Evolutionary conservation across 2,797 vertebrate species (phyloP), one percentile per base, ranked within the genome.

Genomic region (Tragopan temminckii): DNA sequence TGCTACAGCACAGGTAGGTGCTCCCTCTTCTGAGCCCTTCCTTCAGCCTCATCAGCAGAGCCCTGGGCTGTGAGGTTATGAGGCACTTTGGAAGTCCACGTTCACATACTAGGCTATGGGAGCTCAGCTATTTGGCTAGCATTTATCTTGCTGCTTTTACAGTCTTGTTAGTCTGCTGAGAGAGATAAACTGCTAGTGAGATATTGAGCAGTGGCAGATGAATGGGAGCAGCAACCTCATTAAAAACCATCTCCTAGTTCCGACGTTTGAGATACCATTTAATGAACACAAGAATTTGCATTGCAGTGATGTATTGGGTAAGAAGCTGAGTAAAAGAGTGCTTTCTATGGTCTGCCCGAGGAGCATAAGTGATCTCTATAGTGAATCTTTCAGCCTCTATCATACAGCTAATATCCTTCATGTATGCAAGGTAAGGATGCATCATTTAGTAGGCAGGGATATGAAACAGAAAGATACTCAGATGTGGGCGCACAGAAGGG

Each of bases 101-200:
- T 68, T 53, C 69, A 80, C 1, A 0, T 33, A 8, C 11, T 8
- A 52, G 59, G 59, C 58, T 70, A 0, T 69, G 88, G 48, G 66
- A 71, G 31, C 52, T 11, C 46, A 88, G 4, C 52, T 63, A 16
- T 67, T 77, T 81, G 55, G 17, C 40, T 45, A 36, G 13, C 64
- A 24, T 67, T 66, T 86, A 27, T 86, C 84, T 75, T 68, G 64
- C 50, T 85, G 8, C 77, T 92, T 93, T 77, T 75, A 74, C 33
- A 38, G 36, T 55, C 81, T 71, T 75, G 21, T 74, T 77, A 57
- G 53, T 59, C 31, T 82, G 81, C 70, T 76, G 33, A 84, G 16
- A 89, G 67, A 82, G 50, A 52, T 25, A 42, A 86, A 89, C 57
- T 50, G 33, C 74, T 55, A 1, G 0, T 52, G 58, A 85, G 85